These are phyloP conservation scores for Oryzias javanicus DNA, from an alignment of 2,113 vertebrate genomes.

Conservation along the genomic window DNA sequence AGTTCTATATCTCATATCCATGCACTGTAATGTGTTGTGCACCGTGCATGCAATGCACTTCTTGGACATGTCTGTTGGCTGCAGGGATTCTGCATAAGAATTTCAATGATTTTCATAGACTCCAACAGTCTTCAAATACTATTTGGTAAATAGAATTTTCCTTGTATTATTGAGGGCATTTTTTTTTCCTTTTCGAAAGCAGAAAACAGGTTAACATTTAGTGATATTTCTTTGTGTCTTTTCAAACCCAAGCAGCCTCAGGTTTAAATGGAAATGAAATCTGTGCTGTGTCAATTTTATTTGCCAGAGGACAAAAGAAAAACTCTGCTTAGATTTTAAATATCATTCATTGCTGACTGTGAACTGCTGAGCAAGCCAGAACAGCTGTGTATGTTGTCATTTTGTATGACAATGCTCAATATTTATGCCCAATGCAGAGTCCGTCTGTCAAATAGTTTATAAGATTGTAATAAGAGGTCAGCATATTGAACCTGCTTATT, in stretches of 20 bases:
- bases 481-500: no score
- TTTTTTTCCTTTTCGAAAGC: slow-evolving; percentile 35
- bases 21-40: slow-evolving; percentile 53
- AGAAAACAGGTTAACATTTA: slow-evolving; percentile 35
- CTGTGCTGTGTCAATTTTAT: slow-evolving; percentile 33
- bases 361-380: slow-evolving; percentile 19
- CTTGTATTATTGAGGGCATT: slow-evolving; percentile 43
- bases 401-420: slow-evolving; percentile 1
- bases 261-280: slow-evolving; percentile 39
- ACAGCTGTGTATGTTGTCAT: not conserved
- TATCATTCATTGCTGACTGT: slow-evolving; percentile 33
- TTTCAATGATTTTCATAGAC: slow-evolving; percentile 58
- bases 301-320: slow-evolving; percentile 38
- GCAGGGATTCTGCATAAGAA: slow-evolving; percentile 29
- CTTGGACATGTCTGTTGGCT: slow-evolving; percentile 41
- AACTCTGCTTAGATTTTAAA: slow-evolving; percentile 29
- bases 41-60: slow-evolving; percentile 35
- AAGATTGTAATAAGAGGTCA: no score
- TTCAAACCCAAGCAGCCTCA: slow-evolving; percentile 1
- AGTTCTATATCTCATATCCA: slow-evolving; percentile 61
- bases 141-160: slow-evolving; percentile 59
- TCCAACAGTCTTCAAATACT: slow-evolving; percentile 48
- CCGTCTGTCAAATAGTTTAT: not conserved
- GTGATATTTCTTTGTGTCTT: slow-evolving; percentile 1
- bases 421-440: not conserved